Evolutionary conservation across 2,888 invertebrate species (phyloP).

Genomic region (Clostera curtula): DNA sequence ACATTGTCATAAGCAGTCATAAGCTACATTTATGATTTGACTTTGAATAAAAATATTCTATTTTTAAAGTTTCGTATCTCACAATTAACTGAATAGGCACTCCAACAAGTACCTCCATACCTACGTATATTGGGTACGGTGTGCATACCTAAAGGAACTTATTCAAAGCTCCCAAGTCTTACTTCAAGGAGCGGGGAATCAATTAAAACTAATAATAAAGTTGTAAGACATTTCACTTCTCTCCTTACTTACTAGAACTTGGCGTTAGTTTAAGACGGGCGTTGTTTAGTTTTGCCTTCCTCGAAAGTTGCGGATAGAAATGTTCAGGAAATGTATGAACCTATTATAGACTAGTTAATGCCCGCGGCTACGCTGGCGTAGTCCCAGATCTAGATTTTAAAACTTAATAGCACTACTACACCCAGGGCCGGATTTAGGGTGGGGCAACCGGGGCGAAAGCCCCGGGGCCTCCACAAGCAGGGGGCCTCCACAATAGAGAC

Average conservation of each 20-base stretch:
- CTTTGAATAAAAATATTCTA: too few relatives aligned
- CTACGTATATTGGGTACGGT: conserved; percentile 8
- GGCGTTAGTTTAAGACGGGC: conserved; percentile 30
- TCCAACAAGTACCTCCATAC: conserved; percentile 8
- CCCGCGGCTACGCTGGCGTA: too few relatives aligned
- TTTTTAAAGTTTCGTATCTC: conserved; percentile 2
- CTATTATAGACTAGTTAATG: background rate
- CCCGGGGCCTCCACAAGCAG: too few relatives aligned
- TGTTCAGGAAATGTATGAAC: conserved; percentile 7
- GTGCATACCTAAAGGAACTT: conserved; percentile 27
- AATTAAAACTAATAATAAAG: conserved; percentile 62
- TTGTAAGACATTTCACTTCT: conserved; percentile 47
- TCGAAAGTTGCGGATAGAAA: conserved; percentile 12
- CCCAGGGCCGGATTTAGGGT: too few relatives aligned
- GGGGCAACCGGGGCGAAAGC: too few relatives aligned
- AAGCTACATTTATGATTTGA: too few relatives aligned
- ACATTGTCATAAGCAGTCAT: too few relatives aligned
- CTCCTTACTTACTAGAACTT: conserved; percentile 38
- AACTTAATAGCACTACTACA: too few relatives aligned
- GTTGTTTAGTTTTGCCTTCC: conserved; percentile 31
- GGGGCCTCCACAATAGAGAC: too few relatives aligned
- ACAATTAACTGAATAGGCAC: conserved; percentile 2
- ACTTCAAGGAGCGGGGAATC: conserved; percentile 47
- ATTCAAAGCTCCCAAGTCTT: conserved; percentile 33
- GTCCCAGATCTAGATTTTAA: too few relatives aligned